phyloP scores from a whole-genome alignment of 2,888 invertebrate species.

The Microchrysa polita region DNA sequence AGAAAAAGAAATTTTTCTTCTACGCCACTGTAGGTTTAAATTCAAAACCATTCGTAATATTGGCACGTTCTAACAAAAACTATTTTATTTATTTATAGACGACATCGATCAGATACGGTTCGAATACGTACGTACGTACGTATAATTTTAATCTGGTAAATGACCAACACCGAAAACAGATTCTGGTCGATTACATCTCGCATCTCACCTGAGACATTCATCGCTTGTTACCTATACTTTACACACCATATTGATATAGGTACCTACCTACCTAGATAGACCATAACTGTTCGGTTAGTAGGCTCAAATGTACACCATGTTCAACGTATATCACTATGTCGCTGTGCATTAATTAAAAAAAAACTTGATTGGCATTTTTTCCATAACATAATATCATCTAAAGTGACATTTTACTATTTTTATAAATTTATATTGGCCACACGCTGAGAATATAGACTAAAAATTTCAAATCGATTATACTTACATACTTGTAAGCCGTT shows the following conservation, averaged over 20 bases:
- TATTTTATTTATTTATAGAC: constrained; percentile 35
- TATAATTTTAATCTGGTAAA: constrained; percentile 24
- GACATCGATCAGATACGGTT: constrained; percentile 28
- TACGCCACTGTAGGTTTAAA: constrained; percentile 18
- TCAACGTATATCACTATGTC: constrained; percentile 32
- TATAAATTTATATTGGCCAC: constrained; percentile 17
- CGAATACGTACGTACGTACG: not conserved
- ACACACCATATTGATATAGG: too few relatives aligned
- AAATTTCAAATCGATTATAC: too few relatives aligned
- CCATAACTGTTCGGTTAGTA: constrained; percentile 29
- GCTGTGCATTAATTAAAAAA: constrained; percentile 44
- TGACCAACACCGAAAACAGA: constrained; percentile 36
- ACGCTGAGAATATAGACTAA: constrained; percentile 3
- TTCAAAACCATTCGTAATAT: constrained; percentile 19
- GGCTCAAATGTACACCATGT: constrained; percentile 38
- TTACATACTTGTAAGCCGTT: too few relatives aligned
- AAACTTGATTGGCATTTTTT: constrained; percentile 42
- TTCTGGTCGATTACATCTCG: constrained; percentile 38
- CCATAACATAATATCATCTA: not conserved
- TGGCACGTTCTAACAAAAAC: constrained; percentile 39
- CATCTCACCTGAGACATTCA: constrained; percentile 26
- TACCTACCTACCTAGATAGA: not conserved
- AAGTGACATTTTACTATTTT: constrained; percentile 30
- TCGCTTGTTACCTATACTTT: constrained; percentile 16
- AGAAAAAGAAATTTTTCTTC: too few relatives aligned